Base-by-base conservation (phyloP, 2,113 vertebrate species). In the Macaca fascicularis region DNA sequence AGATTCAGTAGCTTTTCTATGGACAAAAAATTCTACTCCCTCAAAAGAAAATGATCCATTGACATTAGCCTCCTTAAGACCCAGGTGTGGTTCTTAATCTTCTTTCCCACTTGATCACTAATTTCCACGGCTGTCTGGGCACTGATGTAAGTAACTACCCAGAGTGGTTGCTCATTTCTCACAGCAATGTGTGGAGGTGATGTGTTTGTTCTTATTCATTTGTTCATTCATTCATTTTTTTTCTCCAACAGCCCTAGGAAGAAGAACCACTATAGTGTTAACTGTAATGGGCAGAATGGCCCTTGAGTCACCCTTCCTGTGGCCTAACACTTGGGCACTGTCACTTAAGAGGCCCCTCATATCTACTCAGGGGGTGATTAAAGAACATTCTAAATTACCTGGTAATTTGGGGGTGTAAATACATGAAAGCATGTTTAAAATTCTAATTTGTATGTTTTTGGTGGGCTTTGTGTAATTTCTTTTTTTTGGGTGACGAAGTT, bases 321-420 rank as follows among this genome's bases (percentile, higher is more conserved):
- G 40, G 48, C 23, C 76, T 85, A 74, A 40, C 17, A 38, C 23
- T 82, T 89, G 90, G 93, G 76, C 57, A 88, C 22, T 50, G 6
- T 93, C 72, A 50, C 64, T 81, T 57, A 50, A 0, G 23, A 70
- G 43, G 35, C 22, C 82, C 17, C 48, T 94, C 38, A 79, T 9
- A 23, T 48, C 43, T 72, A 32, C 3, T 3, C 14, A 79, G 40
- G 32, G 48, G 40, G 9, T 40, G 19, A 87, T 78, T 79, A 86
- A 93, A 92, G 74, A 76, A 55, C 72, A 79, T 45, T 78, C 76
- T 84, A 76, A 95, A 81, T 84, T 75, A 80, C 88, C 67, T 92
- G 52, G 16, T 95, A 85, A 35, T 72, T 96, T 86, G 25, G 16
- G 12, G 32, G 30, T 90, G 25, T 89, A 74, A 86, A 16, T 88